Conservation (phyloP, 2,888 invertebrate species). For the Terebella lapidaria region DNA sequence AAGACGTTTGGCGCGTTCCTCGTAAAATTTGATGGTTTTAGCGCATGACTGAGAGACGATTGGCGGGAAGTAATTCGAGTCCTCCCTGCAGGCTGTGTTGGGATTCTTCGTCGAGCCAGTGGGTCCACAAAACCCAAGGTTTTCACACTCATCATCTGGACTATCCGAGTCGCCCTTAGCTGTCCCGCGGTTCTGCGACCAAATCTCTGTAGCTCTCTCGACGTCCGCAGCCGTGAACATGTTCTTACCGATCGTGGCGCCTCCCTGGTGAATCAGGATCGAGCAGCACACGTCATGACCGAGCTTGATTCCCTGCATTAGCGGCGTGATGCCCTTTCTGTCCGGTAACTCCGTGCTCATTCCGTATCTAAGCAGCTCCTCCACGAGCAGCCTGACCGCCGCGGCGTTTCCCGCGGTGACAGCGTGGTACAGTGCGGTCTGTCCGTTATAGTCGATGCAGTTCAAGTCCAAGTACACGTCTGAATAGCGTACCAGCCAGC, state of each 20-base stretch:
- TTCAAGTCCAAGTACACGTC: constrained; percentile 31
- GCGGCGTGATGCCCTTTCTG: constrained; percentile 26
- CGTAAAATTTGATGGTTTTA: constrained; percentile 20
- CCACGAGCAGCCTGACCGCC: constrained; percentile 29
- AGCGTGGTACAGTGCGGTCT: constrained; percentile 30
- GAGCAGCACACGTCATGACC: constrained; percentile 31
- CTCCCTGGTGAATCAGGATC: constrained; percentile 27
- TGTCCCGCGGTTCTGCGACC: background rate
- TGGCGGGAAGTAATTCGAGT: constrained; percentile 14
- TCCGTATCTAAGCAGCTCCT: constrained; percentile 22
- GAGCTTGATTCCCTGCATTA: constrained; percentile 28
- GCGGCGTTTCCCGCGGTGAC: constrained; percentile 31
- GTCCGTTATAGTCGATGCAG: constrained; percentile 28
- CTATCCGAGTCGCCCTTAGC: no score
- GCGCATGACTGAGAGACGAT: constrained; percentile 16
- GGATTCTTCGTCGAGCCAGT: no score
- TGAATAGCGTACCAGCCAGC: constrained; percentile 24
- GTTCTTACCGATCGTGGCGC: constrained; percentile 27
- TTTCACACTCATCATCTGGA: no score
- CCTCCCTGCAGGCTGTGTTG: no score
- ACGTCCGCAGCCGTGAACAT: constrained; percentile 9
- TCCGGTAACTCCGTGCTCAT: constrained; percentile 28
- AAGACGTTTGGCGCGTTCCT: constrained; percentile 7
- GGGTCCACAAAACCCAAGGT: constrained; percentile 12
- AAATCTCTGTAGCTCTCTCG: background rate